Base-by-base conservation (phyloP, 2,888 invertebrate genomes). In the Dendrolimus houi region DNA sequence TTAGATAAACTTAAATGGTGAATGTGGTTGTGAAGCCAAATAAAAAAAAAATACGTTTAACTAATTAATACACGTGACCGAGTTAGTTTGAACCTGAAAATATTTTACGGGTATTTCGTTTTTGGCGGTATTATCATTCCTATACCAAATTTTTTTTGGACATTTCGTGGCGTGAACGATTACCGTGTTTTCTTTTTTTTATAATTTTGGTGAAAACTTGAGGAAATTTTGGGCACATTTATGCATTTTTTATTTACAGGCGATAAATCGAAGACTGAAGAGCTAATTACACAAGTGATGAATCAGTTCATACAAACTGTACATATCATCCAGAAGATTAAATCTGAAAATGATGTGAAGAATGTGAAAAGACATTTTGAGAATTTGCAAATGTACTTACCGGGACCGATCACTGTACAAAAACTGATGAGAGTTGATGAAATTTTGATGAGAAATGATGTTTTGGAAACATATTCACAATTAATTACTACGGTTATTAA, bases 381-480 rank as follows among this genome's bases (percentile, higher is more conserved):
- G 6, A 62, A 60, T 0, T 58, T 83, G 0, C 52, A 64, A 8
- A n/a, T 59, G 0, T 67, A 67, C 47, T 78, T 93, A 1, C 93
- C 93, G 0, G 93, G 93, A 9, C 91, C 93, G 0, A 70, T 93
- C 42, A 96, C 95, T 0, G 91, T 93, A 14, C 94, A 95, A 73
- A 94, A 93, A 73, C 77, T 95, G n/a, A 72, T 82, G 10, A 83
- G 85, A 52, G 62, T 91, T 1, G 95, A 96, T 17, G 64, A 67
- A 0, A 61, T 59, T 12, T 2, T 72, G 0, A 56, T 87, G 0
- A 59, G 67, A 2, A 55, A 47, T 41, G 85, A 92, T 52, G 78
- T 92, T 7, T 67, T 87, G 6, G 82, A 87, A 13, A 65, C 81
- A 0, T 94, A 93, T 67, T 79, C 91, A 0, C 79, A 83, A 41